A percentile compares a stretch with the other conserved stretches of the same genome.
These are phyloP conservation scores for Drosophila repleta DNA, from an alignment of 1,140 invertebrate species.

Conservation along the genomic window DNA sequence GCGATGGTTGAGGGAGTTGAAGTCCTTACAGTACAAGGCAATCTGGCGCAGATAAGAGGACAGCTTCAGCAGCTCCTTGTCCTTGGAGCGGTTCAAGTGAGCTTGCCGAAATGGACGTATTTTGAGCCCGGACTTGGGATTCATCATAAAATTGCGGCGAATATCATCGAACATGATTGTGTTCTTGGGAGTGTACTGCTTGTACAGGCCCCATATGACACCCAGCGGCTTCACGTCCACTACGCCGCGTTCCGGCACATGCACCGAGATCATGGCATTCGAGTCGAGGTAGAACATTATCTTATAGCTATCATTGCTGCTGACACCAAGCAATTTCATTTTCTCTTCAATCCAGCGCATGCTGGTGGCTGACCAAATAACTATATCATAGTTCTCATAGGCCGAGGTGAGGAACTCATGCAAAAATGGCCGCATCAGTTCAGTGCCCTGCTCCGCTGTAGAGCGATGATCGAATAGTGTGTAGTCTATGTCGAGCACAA, in stretches of 20 bases:
- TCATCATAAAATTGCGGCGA: conserved; percentile 98
- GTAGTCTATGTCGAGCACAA: conserved; percentile 98
- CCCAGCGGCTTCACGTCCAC: conserved; percentile 97
- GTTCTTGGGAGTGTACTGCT: conserved; percentile 94
- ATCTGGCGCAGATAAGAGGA: conserved; percentile 94
- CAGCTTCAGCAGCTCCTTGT: conserved; percentile 93
- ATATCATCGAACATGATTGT: conserved; percentile 99
- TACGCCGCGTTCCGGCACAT: conserved; percentile 86
- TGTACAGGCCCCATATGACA: conserved; percentile 98
- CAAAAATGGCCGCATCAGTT: conserved; percentile 97
- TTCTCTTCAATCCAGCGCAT: conserved; percentile 99
- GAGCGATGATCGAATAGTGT: conserved; percentile 98
- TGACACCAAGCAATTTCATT: conserved; percentile 96
- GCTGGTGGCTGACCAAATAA: conserved; percentile 97
- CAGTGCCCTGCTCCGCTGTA: conserved; percentile 92
- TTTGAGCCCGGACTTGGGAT: conserved; percentile 95
- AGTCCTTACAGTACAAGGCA: conserved; percentile 91
- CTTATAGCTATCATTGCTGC: conserved; percentile 93
- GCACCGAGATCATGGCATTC: conserved; percentile 97
- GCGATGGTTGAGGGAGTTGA: conserved; percentile 93
- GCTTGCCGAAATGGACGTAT: conserved; percentile 96
- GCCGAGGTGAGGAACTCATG: conserved; percentile 97
- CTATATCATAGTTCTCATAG: conserved; percentile 95
- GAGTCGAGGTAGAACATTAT: conserved; percentile 96
- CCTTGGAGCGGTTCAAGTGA: conserved; percentile 93